These are phyloP conservation scores for Brachypteracias leptosomus DNA, from an alignment of 2,113 vertebrate species.

Conservation along the genomic window DNA sequence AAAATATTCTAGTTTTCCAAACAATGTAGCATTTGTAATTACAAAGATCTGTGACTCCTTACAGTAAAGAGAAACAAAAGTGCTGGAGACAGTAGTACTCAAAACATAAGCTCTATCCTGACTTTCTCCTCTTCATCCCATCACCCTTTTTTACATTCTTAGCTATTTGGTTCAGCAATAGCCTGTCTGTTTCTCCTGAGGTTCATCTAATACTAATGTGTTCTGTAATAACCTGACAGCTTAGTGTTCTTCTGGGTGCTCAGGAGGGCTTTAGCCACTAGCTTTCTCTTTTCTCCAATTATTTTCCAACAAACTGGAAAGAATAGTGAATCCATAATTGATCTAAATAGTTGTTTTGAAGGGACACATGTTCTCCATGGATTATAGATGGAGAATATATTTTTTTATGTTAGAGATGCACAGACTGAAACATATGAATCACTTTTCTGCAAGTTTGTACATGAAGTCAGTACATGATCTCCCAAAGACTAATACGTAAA, in stretches of 20 bases:
- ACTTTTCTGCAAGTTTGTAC: not conserved
- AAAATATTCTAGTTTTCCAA: not conserved
- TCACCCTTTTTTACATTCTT: not conserved
- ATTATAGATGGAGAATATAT: not conserved
- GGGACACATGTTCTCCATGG: not conserved
- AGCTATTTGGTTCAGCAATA: not conserved
- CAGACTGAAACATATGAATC: not conserved
- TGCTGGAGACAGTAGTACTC: not conserved
- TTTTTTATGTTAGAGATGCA: fast-evolving
- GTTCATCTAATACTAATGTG: not conserved
- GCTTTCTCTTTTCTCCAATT: not conserved
- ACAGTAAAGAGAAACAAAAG: not conserved
- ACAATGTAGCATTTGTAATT: not conserved
- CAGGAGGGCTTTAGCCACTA: not conserved
- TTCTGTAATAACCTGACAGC: not conserved
- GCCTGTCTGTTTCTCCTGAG: not conserved
- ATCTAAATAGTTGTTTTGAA: not conserved
- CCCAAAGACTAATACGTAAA: not conserved
- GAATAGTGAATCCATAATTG: not conserved
- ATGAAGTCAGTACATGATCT: not conserved
- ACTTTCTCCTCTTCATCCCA: not conserved
- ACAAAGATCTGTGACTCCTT: not conserved
- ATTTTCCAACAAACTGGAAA: not conserved
- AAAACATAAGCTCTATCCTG: not conserved
- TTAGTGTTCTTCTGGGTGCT: not conserved